Base-by-base conservation (phyloP, 2,797 vertebrate genomes). In the Limnodromus scolopaceus region DNA sequence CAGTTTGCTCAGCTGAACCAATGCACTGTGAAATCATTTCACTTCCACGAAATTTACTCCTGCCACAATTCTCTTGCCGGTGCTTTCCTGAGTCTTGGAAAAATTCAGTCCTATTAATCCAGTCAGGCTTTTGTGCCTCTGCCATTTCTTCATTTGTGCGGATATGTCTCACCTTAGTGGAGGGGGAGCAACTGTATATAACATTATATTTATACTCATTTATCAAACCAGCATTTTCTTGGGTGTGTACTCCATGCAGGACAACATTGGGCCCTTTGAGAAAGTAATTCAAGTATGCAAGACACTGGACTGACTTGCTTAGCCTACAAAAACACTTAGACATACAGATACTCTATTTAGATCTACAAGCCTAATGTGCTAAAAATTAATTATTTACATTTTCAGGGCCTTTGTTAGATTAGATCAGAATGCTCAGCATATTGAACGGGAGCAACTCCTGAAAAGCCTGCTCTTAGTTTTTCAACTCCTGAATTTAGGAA, bases 71-170 rank as follows among this genome's bases (percentile, higher is more conserved):
- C 15, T 92, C 92, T 53, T 96, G 93, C 17, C 96, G 95, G 4
- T 88, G 92, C 34, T 96, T 96, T 92, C 98, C 97, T 16, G 98
- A 96, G 9, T 94, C 97, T 93, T 94, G 68, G 98, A 88, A 61
- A 98, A 93, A 48, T 96, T 77, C 93, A 8, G 96, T 97, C 17
- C 98, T 98, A 51, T 60, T 54, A 49, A 96, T 87, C 17, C 97
- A 97, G 23, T 95, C 91, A 36, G 94, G 89, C 34, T 65, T 92
- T 51, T 86, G 93, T 45, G 58, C 28, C 43, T 96, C 75, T 61
- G 78, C 48, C 41, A 61, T 45, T 70, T 96, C 96, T 87, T 94
- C 87, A 69, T 51, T 65, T 41, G 41, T 32, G 17, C 8, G 27
- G 19, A 16, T 25, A 32, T 30, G 66, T 75, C 38, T 68, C 83